These are phyloP conservation scores for Odocoileus hemionus DNA, from an alignment of 2,113 vertebrate genomes.

Conservation along the genomic window DNA sequence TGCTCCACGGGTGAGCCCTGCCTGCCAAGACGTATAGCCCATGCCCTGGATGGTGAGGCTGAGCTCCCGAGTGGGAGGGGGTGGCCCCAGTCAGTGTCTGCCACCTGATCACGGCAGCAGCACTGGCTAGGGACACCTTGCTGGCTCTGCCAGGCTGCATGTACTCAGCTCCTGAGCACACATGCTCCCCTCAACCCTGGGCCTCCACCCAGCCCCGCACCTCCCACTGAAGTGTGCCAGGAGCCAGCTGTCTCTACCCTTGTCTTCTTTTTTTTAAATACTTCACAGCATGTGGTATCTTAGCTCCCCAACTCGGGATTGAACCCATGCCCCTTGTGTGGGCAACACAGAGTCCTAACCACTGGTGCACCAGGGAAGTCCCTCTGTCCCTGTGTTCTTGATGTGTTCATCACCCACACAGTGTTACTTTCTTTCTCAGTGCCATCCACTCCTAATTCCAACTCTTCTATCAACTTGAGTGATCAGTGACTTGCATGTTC, in stretches of 20 bases:
- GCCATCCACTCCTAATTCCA: not conserved
- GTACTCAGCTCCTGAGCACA: not conserved
- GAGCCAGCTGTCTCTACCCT: not conserved
- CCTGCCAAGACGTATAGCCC: not conserved
- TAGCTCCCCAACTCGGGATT: not conserved
- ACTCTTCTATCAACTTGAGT: too few relatives aligned
- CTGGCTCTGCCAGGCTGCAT: not conserved
- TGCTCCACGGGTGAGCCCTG: not conserved
- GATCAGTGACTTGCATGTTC: not conserved
- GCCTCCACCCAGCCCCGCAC: not conserved
- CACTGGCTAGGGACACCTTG: not conserved
- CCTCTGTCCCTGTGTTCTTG: not conserved
- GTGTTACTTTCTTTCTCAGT: not conserved
- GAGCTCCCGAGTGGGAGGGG: too few relatives aligned
- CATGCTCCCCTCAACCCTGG: not conserved
- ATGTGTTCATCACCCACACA: rapidly evolving
- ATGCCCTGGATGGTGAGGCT: not conserved
- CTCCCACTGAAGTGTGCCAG: too few relatives aligned
- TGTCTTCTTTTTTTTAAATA: not conserved
- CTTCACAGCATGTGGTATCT: not conserved
- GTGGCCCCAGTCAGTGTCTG: not conserved
- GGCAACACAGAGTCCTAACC: not conserved
- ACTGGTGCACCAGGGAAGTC: not conserved
- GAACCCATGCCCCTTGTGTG: not conserved
- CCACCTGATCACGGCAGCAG: not conserved